Evolutionary conservation across 2,888 invertebrate species (phyloP).

Genomic region (Pyrgus malvae): DNA sequence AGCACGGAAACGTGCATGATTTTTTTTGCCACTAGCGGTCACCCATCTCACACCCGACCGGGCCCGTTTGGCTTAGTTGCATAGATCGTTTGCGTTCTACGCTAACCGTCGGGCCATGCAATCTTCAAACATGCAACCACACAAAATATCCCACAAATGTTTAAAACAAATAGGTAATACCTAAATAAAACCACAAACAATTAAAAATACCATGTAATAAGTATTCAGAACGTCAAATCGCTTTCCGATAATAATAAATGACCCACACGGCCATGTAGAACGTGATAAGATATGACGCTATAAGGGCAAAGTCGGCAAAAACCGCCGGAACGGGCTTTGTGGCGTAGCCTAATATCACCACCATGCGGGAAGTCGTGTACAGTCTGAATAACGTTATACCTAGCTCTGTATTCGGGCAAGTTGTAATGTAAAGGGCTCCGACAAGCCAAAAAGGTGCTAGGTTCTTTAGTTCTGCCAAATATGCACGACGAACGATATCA

Average conservation of each 20-base stretch:
- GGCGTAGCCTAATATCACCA: conserved; percentile 49
- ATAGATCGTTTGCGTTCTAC: no score
- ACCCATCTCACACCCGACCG: no score
- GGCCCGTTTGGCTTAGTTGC: no score
- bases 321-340: conserved; percentile 42
- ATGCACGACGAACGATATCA: conserved; percentile 49
- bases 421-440: conserved; percentile 53
- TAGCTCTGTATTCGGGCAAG: conserved; percentile 37
- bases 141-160: not conserved
- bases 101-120: no score
- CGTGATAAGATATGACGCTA: conserved; percentile 51
- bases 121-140: not conserved
- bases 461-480: conserved; percentile 57
- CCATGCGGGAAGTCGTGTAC: conserved; percentile 43
- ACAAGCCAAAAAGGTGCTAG: conserved; percentile 59
- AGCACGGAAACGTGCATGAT: no score
- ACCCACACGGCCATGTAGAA: conserved; percentile 54
- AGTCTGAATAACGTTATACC: conserved; percentile 47
- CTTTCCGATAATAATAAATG: conserved; percentile 44
- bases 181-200: not conserved
- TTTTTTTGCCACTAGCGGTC: no score
- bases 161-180: not conserved
- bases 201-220: not conserved
- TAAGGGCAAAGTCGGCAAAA: conserved; percentile 49
- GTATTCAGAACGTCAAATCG: conserved; percentile 29